Percentiles rank a stretch among this genome's conserved stretches.
Evolutionary conservation across 2,888 invertebrate genomes (phyloP).

Genomic region (Scrobipalpa atriplicella): DNA sequence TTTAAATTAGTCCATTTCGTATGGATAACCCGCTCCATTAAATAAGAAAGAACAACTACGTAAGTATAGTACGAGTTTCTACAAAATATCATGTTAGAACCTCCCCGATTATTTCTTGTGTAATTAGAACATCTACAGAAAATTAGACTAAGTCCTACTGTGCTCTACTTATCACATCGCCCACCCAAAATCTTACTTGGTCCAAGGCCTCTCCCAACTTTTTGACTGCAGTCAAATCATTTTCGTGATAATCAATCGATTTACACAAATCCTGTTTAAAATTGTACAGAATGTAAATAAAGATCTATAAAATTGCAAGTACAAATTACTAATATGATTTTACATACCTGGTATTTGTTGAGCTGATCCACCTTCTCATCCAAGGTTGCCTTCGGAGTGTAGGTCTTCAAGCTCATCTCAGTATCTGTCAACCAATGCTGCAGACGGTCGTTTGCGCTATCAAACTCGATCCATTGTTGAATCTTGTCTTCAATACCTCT

Average conservation of each 20-base stretch:
- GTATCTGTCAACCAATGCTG: slow-evolving; percentile 93
- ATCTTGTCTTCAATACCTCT: slow-evolving; percentile 92
- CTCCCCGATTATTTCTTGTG: slow-evolving; percentile 55
- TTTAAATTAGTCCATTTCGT: slow-evolving; percentile 48
- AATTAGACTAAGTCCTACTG: slow-evolving; percentile 72
- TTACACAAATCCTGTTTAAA: slow-evolving; percentile 89
- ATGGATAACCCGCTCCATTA: slow-evolving; percentile 27
- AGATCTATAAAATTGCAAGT: slow-evolving; percentile 22
- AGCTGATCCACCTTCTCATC: slow-evolving; percentile 96
- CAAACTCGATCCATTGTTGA: slow-evolving; percentile 96
- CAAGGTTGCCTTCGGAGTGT: slow-evolving; percentile 90
- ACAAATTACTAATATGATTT: slow-evolving; percentile 26
- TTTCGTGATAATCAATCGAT: slow-evolving; percentile 87
- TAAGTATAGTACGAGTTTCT: slow-evolving; percentile 31
- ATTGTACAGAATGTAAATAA: slow-evolving; percentile 52
- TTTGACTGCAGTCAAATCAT: slow-evolving; percentile 88
- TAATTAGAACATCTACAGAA: slow-evolving; percentile 74
- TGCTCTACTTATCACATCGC: slow-evolving; percentile 52
- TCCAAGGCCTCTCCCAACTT: slow-evolving; percentile 90
- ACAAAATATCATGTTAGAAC: slow-evolving; percentile 48
- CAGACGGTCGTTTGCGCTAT: slow-evolving; percentile 91
- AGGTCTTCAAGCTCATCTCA: slow-evolving; percentile 93
- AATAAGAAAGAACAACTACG: slow-evolving; percentile 32
- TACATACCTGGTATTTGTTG: slow-evolving; percentile 92
- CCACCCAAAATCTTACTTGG: slow-evolving; percentile 86